These are phyloP conservation scores for Agrochola circellaris DNA, from an alignment of 2,888 invertebrate genomes.

Conservation along the genomic window DNA sequence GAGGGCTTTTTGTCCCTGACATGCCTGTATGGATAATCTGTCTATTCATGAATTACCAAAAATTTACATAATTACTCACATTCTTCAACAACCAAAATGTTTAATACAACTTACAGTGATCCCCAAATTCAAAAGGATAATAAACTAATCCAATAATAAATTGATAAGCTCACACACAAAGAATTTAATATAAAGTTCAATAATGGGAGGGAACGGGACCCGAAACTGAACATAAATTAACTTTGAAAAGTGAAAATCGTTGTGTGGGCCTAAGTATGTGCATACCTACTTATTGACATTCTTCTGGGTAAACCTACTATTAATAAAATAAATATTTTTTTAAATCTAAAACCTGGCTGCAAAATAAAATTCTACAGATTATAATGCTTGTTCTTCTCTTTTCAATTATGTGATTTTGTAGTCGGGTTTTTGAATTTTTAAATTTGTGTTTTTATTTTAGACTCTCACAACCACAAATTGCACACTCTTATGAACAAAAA, in stretches of 20 bases:
- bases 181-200: slow-evolving; percentile 4
- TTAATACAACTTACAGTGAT: neutral
- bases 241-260: neutral
- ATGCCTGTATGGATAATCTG: neutral
- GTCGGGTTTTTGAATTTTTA: too few species aligned
- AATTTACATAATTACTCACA: neutral
- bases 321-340: too few species aligned
- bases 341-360: too few species aligned
- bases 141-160: neutral
- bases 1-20: neutral
- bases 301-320: too few species aligned
- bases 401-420: too few species aligned
- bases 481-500: too few species aligned
- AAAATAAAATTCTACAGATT: too few species aligned
- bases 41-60: neutral
- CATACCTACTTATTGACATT: neutral
- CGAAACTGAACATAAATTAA: neutral
- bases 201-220: neutral
- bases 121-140: neutral
- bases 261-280: neutral
- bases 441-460: too few species aligned
- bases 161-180: neutral
- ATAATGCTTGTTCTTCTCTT: too few species aligned
- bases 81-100: too few species aligned
- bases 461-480: too few species aligned